phyloP scores from a whole-genome alignment of 2,113 vertebrate genomes.

The Charadrius vociferus region DNA sequence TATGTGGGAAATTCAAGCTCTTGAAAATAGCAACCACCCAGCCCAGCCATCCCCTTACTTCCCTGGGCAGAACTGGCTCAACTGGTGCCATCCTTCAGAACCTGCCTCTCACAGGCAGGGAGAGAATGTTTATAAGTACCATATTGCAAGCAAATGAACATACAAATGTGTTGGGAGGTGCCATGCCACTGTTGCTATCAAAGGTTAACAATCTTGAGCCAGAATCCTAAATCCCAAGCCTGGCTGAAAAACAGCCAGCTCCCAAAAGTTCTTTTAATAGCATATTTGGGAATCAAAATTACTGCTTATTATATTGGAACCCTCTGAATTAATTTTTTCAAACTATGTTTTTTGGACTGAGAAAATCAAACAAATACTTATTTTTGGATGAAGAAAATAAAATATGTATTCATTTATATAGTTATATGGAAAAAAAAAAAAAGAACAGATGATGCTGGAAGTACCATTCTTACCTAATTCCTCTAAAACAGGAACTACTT shows the following conservation, averaged over 20 bases:
- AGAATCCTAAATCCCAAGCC: not conserved
- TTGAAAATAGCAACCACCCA: not conserved
- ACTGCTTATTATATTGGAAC: not conserved
- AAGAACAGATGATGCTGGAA: not conserved
- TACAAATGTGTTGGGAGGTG: not conserved
- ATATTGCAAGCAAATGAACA: not conserved
- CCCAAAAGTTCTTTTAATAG: not conserved
- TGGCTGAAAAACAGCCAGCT: not conserved
- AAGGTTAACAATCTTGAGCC: not conserved
- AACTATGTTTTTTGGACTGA: not conserved
- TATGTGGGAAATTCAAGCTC: not conserved
- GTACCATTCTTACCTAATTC: not conserved
- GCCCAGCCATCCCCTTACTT: not conserved
- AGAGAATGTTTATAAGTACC: not conserved
- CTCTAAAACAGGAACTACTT: not conserved
- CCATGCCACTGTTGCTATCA: not conserved
- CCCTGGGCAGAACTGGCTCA: not conserved
- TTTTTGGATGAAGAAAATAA: not conserved
- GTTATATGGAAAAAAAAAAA: not conserved
- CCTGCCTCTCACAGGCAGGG: not conserved
- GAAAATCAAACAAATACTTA: not conserved
- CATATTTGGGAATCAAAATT: not conserved
- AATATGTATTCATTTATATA: not conserved
- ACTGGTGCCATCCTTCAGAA: not conserved
- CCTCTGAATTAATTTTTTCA: not conserved